Base-by-base conservation (phyloP, 2,888 invertebrate genomes). In the Pharmacophagus antenor region DNA sequence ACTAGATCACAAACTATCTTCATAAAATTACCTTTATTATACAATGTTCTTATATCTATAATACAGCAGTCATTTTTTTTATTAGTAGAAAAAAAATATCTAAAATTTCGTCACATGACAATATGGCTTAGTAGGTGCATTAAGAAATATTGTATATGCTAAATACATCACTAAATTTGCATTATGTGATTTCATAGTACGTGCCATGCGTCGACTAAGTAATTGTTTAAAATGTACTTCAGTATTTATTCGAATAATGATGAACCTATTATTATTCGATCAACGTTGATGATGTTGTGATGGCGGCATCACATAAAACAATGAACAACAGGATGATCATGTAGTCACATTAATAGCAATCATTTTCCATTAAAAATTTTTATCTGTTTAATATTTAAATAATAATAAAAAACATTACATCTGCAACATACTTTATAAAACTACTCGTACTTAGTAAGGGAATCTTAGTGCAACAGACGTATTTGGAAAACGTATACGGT, bases 1-100 rank as follows among this genome's bases (percentile, higher is more conserved):
- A 61, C 44, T 56, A 51, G 49, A 42, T 46, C 61, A 61, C 58
- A 61, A 58, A 60, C 57, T 58, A 44, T 56, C 49, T 27, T 48
- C 53, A 57, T 57, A 56, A 57, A 60, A 56, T 37, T 48, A 55
- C 46, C 50, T 54, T 21, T 17, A 21, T 27, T 53, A 21, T 20
- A 25, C 18, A 46, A 49, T 37, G 41, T 59, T 31, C 31, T 22
- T 41, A n/a, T 15, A 21, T 12, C 5, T 21, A 21, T 22, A 22
- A 47, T 15, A 47, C 2, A n/a, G n/a, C n/a, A n/a, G n/a, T n/a
- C n/a, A n/a, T n/a, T 6, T 20, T 22, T 27, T 44, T 44, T 18
- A 44, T 44, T 44, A 18, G 1, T 44, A 2, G 18, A 44, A 44
- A 18, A 7, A 44, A 44, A 44, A 18, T 10, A 18, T 8, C 18